Evolutionary conservation across 2,888 invertebrate genomes (phyloP), one percentile per base, ranked within the genome.

Genomic region (Alsophila aescularia): DNA sequence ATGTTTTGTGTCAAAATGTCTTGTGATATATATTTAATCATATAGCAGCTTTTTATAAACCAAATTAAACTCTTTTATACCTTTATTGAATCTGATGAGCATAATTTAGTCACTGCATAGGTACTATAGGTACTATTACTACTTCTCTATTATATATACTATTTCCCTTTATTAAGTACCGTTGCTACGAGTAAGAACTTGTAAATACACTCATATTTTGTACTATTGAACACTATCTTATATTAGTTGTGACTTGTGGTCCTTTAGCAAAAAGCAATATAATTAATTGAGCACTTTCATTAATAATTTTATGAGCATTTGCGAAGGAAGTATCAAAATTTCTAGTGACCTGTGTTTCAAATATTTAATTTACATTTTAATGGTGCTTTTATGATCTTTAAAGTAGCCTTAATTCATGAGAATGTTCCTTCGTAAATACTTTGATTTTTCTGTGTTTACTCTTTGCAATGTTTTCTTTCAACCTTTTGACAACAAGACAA

Each of bases 391-490:
- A 14, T 34, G 6, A 14, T 7, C 10, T 31, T 14, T 1, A 12
- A 12, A 6, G 12, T 34, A 16, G 10, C 9, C 16, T 16, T 36
- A 13, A 34, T n/a, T n/a, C n/a, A 2, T 13, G 16, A 29, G 2
- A 42, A 15, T 14, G 29, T 21, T 69, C 73, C 72, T 57, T 73
- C 69, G 72, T 75, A 65, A 62, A 72, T 70, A 58, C 51, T 53
- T 29, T 43, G 51, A 62, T 68, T 61, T 50, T 58, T 69, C 72
- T 75, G 73, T 72, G 62, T 75, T 75, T 76, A 77, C 82, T 88
- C 90, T 91, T 90, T 91, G 91, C 91, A 91, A 90, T 91, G 91
- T 91, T 91, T 91, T 90, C 91, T 79, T 81, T 79, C 60, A 64
- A 69, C 68, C 62, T 65, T 66, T 64, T 60, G 73, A 80, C 74